phyloP scores from a whole-genome alignment of 1,140 invertebrate species.

The Penaeus indicus region DNA sequence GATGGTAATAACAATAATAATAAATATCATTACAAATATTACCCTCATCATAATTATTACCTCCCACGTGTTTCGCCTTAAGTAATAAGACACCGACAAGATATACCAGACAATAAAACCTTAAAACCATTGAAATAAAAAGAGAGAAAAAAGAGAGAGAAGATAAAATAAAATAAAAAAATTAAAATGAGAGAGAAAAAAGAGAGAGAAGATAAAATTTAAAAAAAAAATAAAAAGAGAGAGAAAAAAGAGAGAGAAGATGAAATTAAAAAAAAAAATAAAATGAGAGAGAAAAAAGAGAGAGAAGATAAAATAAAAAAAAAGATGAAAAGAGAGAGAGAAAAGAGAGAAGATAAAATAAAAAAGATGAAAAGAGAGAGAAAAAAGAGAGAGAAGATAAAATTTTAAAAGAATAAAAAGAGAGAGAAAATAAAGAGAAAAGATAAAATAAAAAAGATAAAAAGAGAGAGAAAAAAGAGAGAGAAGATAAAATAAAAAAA shows the following conservation, averaged over 20 bases:
- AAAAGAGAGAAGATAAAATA: not conserved
- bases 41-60: too few species aligned
- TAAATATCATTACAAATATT: too few species aligned
- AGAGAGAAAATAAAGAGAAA: not conserved
- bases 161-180: not conserved
- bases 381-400: constrained; percentile 21
- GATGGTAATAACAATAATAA: too few species aligned
- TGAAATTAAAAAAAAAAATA: too few species aligned
- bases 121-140: too few species aligned
- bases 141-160: not conserved
- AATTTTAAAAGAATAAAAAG: not conserved
- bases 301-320: not conserved
- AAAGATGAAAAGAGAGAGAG: not conserved
- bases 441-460: not conserved
- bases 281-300: not conserved
- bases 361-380: not conserved
- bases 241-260: not conserved
- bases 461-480: not conserved
- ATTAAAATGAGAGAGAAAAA: not conserved
- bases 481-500: not conserved
- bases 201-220: not conserved
- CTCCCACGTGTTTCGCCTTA: too few species aligned
- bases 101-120: too few species aligned
- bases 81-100: too few species aligned
- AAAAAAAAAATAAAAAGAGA: not conserved